Evolutionary conservation across 1,140 invertebrate genomes (phyloP).

Genomic region (Lasioglossum albipes): DNA sequence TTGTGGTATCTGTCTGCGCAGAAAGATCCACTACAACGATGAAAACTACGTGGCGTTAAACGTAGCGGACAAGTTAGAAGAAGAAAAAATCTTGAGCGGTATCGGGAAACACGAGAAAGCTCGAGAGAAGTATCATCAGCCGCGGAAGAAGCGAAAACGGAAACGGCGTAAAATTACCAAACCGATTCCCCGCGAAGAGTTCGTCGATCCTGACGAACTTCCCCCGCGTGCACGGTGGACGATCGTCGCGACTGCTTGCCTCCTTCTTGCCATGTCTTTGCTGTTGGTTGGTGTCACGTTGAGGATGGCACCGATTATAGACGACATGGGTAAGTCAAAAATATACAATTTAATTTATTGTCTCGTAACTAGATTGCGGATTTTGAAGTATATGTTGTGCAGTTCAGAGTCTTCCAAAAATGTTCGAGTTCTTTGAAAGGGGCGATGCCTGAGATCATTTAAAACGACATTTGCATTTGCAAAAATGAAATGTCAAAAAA

Average conservation of each 20-base stretch:
- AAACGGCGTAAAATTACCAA: constrained; percentile 67
- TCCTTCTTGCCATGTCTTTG: constrained; percentile 91
- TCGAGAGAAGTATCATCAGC: constrained; percentile 72
- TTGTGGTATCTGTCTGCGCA: constrained; percentile 53
- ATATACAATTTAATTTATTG: not conserved
- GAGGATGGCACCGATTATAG: constrained; percentile 93
- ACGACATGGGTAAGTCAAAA: constrained; percentile 91
- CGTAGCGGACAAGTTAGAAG: constrained; percentile 78
- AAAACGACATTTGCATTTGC: too few species aligned
- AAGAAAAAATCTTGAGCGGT: constrained; percentile 73
- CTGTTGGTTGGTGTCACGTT: constrained; percentile 93
- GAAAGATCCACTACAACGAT: constrained; percentile 78
- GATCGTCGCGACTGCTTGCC: constrained; percentile 92
- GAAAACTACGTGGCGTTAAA: constrained; percentile 81
- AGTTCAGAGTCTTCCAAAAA: too few species aligned
- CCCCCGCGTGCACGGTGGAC: constrained; percentile 91
- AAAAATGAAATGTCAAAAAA: too few species aligned
- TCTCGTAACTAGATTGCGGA: too few species aligned
- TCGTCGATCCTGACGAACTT: constrained; percentile 86
- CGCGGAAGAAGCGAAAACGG: constrained; percentile 74
- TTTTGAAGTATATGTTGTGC: too few species aligned
- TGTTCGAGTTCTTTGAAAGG: too few species aligned
- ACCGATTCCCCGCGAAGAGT: constrained; percentile 66
- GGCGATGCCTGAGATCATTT: too few species aligned
- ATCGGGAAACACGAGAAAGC: constrained; percentile 62